phyloP scores from a whole-genome alignment of 2,888 invertebrate species.

The Philopedon plagiatum region DNA sequence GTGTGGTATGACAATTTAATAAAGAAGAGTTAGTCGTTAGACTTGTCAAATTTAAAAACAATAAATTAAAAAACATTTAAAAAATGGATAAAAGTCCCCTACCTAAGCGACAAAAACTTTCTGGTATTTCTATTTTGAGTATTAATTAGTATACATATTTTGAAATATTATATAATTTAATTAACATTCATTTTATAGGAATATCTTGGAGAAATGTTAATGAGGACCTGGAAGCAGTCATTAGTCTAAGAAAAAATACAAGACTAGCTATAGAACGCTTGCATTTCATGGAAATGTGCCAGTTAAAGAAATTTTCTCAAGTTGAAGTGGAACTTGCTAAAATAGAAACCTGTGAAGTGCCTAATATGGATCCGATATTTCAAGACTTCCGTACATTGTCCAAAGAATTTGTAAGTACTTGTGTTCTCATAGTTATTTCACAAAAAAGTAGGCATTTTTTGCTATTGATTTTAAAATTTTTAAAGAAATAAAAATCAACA shows the following conservation, averaged over 20 bases:
- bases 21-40: too few species aligned
- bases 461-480: neutral
- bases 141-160: too few species aligned
- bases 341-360: neutral
- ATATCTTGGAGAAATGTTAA: neutral
- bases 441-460: too few species aligned
- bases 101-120: conserved; percentile 3
- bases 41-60: too few species aligned
- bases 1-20: too few species aligned
- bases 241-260: neutral
- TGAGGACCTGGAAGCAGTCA: neutral
- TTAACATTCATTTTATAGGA: neutral
- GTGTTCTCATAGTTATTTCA: neutral
- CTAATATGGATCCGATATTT: conserved; percentile 1
- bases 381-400: neutral
- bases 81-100: conserved; percentile 10
- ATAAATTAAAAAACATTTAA: too few species aligned
- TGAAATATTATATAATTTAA: too few species aligned
- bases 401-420: conserved; percentile 23
- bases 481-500: too few species aligned
- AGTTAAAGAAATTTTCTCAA: neutral
- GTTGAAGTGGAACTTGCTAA: neutral
- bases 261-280: neutral
- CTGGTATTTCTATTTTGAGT: too few species aligned
- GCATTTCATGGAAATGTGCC: neutral